Evolutionary conservation across 2,888 invertebrate genomes (phyloP).

Genomic region (Trisateles emortualis): DNA sequence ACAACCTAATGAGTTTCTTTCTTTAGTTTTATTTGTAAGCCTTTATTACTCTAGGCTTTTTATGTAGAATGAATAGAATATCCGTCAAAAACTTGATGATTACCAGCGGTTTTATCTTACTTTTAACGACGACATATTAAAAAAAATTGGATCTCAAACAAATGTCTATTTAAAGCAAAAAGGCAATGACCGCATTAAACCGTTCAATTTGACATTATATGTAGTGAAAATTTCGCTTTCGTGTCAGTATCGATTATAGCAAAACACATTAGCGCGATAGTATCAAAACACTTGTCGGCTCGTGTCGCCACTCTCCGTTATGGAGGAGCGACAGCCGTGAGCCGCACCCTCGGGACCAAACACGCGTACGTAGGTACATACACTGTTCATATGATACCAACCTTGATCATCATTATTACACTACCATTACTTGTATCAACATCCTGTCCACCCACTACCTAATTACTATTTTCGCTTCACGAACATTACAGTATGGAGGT

Average conservation of each 20-base stretch:
- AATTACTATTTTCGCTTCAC: constrained; percentile 15
- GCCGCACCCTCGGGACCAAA: constrained; percentile 54
- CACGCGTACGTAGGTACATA: constrained; percentile 29
- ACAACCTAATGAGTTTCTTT: constrained; percentile 1
- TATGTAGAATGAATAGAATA: constrained; percentile 16
- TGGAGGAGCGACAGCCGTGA: constrained; percentile 40
- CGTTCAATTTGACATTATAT: constrained; percentile 38
- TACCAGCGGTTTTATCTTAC: constrained; percentile 34
- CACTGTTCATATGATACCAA: constrained; percentile 21
- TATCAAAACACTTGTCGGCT: constrained; percentile 72
- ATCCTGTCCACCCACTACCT: constrained; percentile 23
- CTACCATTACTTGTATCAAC: constrained; percentile 48
- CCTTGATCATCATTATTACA: constrained; percentile 32
- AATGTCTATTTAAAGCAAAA: constrained; percentile 38
- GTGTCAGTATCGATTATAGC: constrained; percentile 67
- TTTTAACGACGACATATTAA: constrained; percentile 46
- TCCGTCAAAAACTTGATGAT: constrained; percentile 27
- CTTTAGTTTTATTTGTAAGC: not conserved
- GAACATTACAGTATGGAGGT: not conserved
- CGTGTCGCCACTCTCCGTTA: constrained; percentile 66
- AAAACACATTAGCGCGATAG: constrained; percentile 74
- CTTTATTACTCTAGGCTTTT: constrained; percentile 4
- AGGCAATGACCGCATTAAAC: constrained; percentile 45
- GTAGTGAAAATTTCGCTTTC: constrained; percentile 51
- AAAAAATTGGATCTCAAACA: constrained; percentile 37